These are phyloP conservation scores for Falco biarmicus DNA, from an alignment of 2,797 vertebrate species.

Conservation along the genomic window DNA sequence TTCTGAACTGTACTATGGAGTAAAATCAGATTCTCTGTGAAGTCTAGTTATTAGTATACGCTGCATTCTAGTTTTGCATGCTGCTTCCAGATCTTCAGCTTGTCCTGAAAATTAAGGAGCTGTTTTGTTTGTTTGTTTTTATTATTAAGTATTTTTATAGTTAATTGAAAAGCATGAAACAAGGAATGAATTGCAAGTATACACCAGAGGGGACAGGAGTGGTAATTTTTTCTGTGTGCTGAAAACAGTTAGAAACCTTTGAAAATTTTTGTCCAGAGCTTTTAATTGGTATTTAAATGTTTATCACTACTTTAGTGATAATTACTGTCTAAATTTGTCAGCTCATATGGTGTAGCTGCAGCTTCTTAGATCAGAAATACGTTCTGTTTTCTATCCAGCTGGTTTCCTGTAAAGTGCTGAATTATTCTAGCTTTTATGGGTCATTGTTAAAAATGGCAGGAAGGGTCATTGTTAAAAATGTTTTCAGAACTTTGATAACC, in stretches of 20 bases:
- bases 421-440: constrained; percentile 71
- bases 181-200: not conserved
- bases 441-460: constrained; percentile 68
- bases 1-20: not conserved
- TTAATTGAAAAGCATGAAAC: not conserved
- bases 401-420: constrained; percentile 54
- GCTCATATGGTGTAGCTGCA: not conserved
- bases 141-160: not conserved
- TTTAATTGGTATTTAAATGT: constrained; percentile 9
- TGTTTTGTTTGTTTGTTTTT: not conserved
- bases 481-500: constrained; percentile 73
- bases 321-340: constrained; percentile 16
- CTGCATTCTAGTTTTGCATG: not conserved
- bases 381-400: constrained; percentile 46
- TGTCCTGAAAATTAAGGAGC: not conserved
- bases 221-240: not conserved
- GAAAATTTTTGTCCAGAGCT: not conserved
- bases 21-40: not conserved
- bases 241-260: not conserved
- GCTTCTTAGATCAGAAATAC: constrained; percentile 33
- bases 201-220: not conserved
- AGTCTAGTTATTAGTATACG: not conserved
- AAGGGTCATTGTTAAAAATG: constrained; percentile 73
- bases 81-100: not conserved
- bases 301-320: not conserved